Conservation (phyloP, 2,888 invertebrate genomes). For the Eupithecia insigniata region DNA sequence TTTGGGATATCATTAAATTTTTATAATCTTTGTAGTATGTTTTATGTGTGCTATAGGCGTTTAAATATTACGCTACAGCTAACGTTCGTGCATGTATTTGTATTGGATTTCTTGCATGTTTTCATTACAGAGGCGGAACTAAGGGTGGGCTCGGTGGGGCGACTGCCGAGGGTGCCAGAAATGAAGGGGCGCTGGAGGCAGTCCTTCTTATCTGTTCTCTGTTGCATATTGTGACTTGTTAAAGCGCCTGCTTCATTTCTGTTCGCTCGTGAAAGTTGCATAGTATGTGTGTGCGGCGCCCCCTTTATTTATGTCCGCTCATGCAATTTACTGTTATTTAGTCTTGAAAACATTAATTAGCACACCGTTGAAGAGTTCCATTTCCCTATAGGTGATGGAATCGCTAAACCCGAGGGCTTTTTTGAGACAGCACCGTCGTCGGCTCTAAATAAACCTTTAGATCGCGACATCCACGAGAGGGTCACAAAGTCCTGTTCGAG, state of each 20-base stretch:
- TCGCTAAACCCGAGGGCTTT: neutral
- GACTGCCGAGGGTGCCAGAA: neutral
- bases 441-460: no score
- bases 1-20: no score
- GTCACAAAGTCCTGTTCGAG: no score
- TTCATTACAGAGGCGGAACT: neutral
- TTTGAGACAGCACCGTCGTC: neutral
- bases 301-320: neutral
- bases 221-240: neutral
- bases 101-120: neutral
- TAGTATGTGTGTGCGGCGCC: neutral
- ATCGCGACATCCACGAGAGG: no score
- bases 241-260: neutral
- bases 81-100: neutral
- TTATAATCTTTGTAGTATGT: neutral
- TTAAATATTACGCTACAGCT: neutral
- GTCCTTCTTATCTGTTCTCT: neutral
- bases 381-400: neutral
- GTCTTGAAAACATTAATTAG: no score
- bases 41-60: neutral
- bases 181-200: neutral
- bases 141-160: neutral
- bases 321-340: neutral
- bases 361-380: no score
- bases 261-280: neutral